Base-by-base conservation (phyloP, 2,113 vertebrate genomes). In the Chlorodrepanis virens region DNA sequence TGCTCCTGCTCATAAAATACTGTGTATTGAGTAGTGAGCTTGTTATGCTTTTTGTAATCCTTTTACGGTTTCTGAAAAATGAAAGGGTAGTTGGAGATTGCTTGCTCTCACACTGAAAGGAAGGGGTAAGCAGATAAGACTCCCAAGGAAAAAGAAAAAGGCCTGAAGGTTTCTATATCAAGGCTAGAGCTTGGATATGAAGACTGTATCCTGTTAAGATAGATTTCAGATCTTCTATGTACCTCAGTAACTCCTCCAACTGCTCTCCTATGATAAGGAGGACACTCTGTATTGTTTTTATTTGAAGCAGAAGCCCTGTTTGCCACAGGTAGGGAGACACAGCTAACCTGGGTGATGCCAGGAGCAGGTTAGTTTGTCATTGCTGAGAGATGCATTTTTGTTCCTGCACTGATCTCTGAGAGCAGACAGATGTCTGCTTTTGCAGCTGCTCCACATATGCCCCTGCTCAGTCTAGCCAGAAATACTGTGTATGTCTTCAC, bases 371-470 rank as follows among this genome's bases (percentile, higher is more conserved):
- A 49, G 67, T 69, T 69, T 96, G 87, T 96, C 84, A 63, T 90
- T 12, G 0, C 87, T 2, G 14, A 59, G 78, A 70, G 81, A 29
- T 54, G 70, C 2, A 0, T 22, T 77, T 74, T 75, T 89, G 53
- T 74, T 91, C 63, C 53, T 82, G 1, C 12, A 12, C 35, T 50
- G 61, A 14, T 64, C 65, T 69, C 44, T 16, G 20, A 53, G 50
- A 65, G 65, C 61, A 96, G 89, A 79, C 6, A 0, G 16, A 28
- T 87, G 83, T 93, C 95, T 96, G 93, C 77, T 91, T 95, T 87
- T 94, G 87, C 96, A 97, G 89, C 95, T 96, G 94, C 75, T 96
- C 65, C 63, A 50, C 96, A 95, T n/a, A 89, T 91, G 91, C 70
- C 89, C 68, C 60, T 54, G 52, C 60, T 89, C 35, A 53, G 57